Base-by-base conservation (phyloP, 1,140 invertebrate species). In the Doryteuthis pealeii region DNA sequence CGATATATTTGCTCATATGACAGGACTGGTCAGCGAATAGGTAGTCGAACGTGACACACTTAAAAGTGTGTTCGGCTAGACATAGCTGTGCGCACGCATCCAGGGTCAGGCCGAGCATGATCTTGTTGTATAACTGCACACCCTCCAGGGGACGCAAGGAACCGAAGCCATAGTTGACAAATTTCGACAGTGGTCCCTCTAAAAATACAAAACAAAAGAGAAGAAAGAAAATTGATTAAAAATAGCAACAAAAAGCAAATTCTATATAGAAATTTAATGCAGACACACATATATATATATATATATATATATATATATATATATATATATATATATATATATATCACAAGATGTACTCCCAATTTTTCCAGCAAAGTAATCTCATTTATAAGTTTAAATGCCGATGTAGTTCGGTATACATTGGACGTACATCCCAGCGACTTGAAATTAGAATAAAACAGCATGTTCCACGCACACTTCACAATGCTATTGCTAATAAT, bases 1-100 rank as follows among this genome's bases (percentile, higher is more conserved):
- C 82, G 18, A 85, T 81, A 68, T 83, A 84, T 62, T 85, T 76
- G 71, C 85, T 86, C 79, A 86, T 80, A 32, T 83, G 79, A 74
- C 86, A 87, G 0, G 82, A 79, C 32, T 80, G 77, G 33, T 84
- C 83, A 10, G 67, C 77, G 58, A 82, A 86, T 0, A 80, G 71
- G 72, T 82, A 87, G 69, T 87, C 86, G 74, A 87, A 86, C 77
- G 84, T 86, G 30, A 74, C 69, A 69, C 86, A 87, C 22, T 77
- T 66, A 69, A 87, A 87, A 30, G 77, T 75, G 10, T 75, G 82
- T 76, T 87, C 83, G 31, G 80, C 79, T 31, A 83, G 72, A 80
- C 86, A 86, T 22, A 83, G 66, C 70, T 86, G 82, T 54, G 86
- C 86, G 68, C 86, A 87, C 67, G 83, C 82, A 73, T 81, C 82